phyloP scores from a whole-genome alignment of 2,888 invertebrate genomes.

The Molorchus minor region DNA sequence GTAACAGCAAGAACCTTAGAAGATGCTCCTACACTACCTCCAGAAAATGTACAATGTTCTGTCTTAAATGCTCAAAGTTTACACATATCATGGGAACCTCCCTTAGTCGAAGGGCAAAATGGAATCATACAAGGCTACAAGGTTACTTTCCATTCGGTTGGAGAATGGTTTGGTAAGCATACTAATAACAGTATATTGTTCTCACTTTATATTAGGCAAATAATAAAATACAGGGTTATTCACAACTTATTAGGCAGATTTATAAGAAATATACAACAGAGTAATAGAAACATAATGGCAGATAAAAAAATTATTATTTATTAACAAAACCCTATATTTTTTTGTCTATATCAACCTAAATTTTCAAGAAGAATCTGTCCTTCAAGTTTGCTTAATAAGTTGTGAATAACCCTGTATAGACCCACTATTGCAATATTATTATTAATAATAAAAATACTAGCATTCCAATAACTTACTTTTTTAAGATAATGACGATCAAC shows the following conservation, averaged over 20 bases:
- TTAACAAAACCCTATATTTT: no score
- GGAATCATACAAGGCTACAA: constrained; percentile 87
- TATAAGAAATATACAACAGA: no score
- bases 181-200: no score
- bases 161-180: constrained; percentile 83
- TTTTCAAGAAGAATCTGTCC: no score
- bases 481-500: constrained; percentile 77
- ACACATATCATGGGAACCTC: constrained; percentile 87
- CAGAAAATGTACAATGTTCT: constrained; percentile 82
- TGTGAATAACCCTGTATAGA: not conserved
- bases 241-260: no score
- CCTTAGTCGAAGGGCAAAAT: constrained; percentile 82
- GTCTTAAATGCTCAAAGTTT: constrained; percentile 85
- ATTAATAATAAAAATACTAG: not conserved
- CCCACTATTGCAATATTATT: no score
- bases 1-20: constrained; percentile 83
- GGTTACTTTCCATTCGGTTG: constrained; percentile 80
- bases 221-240: no score
- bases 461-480: constrained; percentile 28
- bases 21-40: constrained; percentile 88
- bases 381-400: no score
- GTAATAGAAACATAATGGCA: no score
- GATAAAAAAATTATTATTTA: no score
- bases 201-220: not conserved
- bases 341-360: no score